phyloP scores from a whole-genome alignment of 2,113 vertebrate genomes.

The Tonatia bakeri region DNA sequence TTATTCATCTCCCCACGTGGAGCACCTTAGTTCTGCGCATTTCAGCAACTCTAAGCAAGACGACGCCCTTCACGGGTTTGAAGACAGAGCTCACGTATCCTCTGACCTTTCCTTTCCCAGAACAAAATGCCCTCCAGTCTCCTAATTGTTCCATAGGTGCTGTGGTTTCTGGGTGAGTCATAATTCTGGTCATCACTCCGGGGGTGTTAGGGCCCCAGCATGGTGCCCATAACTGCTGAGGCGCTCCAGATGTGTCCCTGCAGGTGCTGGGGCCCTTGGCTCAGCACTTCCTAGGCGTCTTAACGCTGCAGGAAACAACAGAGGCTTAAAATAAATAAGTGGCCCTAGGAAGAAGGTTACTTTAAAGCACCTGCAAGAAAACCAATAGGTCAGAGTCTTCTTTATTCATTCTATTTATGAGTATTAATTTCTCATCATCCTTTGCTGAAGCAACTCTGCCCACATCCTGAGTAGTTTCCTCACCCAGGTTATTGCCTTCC shows the following conservation, averaged over 20 bases:
- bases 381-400: background rate
- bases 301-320: background rate
- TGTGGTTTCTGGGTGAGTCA: background rate
- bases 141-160: background rate
- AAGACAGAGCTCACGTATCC: background rate
- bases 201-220: background rate
- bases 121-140: background rate
- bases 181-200: background rate
- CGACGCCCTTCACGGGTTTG: background rate
- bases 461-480: background rate
- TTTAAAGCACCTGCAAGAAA: background rate
- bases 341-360: background rate
- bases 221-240: background rate
- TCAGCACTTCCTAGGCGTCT: background rate
- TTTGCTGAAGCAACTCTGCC: background rate
- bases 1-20: fast-evolving
- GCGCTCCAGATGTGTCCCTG: background rate
- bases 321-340: background rate
- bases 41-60: background rate
- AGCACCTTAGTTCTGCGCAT: background rate
- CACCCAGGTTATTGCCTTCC: fast-evolving
- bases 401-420: background rate
- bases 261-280: background rate
- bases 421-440: background rate
- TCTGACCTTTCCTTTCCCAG: background rate